Conservation (phyloP, 2,113 vertebrate genomes). For the Sylvia atricapilla region DNA sequence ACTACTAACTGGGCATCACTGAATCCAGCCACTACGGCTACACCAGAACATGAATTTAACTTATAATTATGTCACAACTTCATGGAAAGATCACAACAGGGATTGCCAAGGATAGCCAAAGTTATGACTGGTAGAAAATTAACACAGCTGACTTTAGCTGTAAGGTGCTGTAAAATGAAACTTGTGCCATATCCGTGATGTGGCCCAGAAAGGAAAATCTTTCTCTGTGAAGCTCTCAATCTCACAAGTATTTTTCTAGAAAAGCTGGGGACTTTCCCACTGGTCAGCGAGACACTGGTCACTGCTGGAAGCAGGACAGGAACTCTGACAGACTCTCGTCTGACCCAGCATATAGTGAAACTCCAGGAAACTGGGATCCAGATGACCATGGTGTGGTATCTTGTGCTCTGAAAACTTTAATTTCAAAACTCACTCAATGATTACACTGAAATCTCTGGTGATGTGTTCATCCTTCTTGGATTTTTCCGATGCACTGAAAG, state of each 20-base stretch:
- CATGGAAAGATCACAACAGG: not conserved
- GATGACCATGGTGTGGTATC: not conserved
- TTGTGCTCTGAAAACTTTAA: not conserved
- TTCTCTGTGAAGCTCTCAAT: not conserved
- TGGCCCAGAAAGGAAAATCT: not conserved
- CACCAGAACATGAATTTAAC: not conserved
- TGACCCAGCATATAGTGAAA: not conserved
- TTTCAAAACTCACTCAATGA: not conserved
- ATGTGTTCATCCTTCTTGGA: not conserved
- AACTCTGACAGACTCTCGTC: not conserved
- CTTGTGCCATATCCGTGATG: not conserved
- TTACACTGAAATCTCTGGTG: not conserved
- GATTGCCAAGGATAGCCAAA: not conserved
- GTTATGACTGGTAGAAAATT: not conserved
- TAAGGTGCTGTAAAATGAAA: not conserved
- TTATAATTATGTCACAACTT: not conserved
- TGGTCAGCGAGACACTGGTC: fast-evolving
- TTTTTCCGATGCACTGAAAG: not conserved
- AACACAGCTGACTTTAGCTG: not conserved
- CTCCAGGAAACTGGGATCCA: not conserved
- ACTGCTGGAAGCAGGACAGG: not conserved
- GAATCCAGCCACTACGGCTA: not conserved
- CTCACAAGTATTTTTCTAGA: not conserved
- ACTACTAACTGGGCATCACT: not conserved
- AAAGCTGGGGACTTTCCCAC: not conserved